phyloP scores from a whole-genome alignment of 2,888 invertebrate species.

The Hemistola chrysoprasaria region DNA sequence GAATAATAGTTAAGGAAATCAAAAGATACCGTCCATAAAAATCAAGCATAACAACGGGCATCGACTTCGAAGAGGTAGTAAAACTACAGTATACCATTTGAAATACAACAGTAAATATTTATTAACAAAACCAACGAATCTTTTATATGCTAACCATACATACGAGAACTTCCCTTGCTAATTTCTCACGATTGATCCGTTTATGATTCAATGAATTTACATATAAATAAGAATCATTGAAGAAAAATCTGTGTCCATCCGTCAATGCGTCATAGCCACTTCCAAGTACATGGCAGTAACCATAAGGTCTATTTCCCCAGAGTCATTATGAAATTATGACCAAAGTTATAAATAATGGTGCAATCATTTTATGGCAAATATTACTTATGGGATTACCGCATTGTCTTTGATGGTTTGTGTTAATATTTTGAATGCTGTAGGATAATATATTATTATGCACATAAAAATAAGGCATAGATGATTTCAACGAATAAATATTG shows the following conservation, averaged over 20 bases:
- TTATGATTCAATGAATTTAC: conserved; percentile 63
- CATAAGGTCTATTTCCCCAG: conserved; percentile 16
- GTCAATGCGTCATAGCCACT: conserved; percentile 61
- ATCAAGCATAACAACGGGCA: too few relatives aligned
- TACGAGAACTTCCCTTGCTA: conserved; percentile 26
- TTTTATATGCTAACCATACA: conserved; percentile 26
- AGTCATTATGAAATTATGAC: conserved; percentile 20
- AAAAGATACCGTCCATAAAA: too few relatives aligned
- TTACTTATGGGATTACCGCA: not conserved
- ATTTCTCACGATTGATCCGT: conserved; percentile 40
- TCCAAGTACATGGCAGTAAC: conserved; percentile 42
- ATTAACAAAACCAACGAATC: too few relatives aligned
- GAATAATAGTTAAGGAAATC: too few relatives aligned
- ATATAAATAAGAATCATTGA: conserved; percentile 63
- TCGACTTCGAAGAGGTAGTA: too few relatives aligned
- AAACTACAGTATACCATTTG: too few relatives aligned
- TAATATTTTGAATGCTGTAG: too few relatives aligned
- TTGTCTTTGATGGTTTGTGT: too few relatives aligned
- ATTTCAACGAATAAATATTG: too few relatives aligned
- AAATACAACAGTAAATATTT: too few relatives aligned
- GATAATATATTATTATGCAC: too few relatives aligned
- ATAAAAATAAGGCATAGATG: too few relatives aligned
- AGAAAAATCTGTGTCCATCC: conserved; percentile 71
- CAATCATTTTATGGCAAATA: conserved; percentile 5
- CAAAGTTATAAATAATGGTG: conserved; percentile 19